Evolutionary conservation across 2,888 invertebrate genomes (phyloP), one percentile per base, ranked within the genome.

Genomic region (Macroteleia sp.): DNA sequence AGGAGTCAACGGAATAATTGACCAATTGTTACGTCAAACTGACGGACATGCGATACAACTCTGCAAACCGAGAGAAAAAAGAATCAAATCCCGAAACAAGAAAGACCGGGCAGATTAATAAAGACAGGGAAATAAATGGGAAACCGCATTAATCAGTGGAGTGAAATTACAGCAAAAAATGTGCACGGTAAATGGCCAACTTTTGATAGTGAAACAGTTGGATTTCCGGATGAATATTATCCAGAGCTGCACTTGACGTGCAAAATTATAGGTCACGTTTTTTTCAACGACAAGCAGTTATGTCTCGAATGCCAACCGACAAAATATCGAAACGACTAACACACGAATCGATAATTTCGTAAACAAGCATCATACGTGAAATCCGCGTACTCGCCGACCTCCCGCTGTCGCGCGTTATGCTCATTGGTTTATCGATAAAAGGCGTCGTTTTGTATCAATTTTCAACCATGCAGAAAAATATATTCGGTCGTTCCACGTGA

Each of bases 261-360:
- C 39, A 25, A 73, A 66, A 74, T 74, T 74, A 74, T 66, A 74
- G 74, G 66, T 74, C 74, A 46, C 52, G 59, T 66, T 74, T 61
- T 74, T 74, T 66, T 19, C 59, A 61, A 32, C 46, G 59, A 74
- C 74, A 74, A 52, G 59, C 59, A 52, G 39, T 32, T 19, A 10
- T 20, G 39, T 46, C 36, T 30, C 36, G 17, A 41, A 46, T 25
- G 69, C 19, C 36, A 28, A 12, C 30, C 54, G 64, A 73, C 52
- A 57, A 50, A 50, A 44, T 44, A 50, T 57, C 64, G 64, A n/a
- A 8, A 9, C 30, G 36, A 54, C 48, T 32, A 39, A 44, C 44
- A 19, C 17, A 5, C 20, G 28, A 66, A 74, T 74, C 74, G 59
- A 74, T 74, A 59, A 66, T 59, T 62, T 64, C 32, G 41, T 56